Base-by-base conservation (phyloP, 2,113 vertebrate species). In the Plectropomus leopardus region DNA sequence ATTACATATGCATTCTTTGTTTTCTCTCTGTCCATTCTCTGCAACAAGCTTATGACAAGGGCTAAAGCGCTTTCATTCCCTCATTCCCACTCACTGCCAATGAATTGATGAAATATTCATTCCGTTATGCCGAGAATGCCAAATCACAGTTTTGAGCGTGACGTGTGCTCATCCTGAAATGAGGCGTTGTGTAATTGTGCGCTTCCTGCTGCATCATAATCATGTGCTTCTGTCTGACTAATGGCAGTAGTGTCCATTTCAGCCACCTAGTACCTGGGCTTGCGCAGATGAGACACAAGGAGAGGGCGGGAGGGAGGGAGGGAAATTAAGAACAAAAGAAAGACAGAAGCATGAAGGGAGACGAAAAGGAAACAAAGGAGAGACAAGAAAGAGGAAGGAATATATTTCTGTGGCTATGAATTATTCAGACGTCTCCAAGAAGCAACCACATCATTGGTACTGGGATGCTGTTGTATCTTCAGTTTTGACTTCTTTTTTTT, bases 391-490 rank as follows among this genome's bases (percentile, higher is more conserved):
- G 30, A 55, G 81, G 72, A 75, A 54, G 80, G 79, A 75, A 79
- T 83, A 82, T 75, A 72, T 85, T 87, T 85, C 69, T 79, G 59
- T 26, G 51, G 45, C 30, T 79, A 84, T 92, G 57, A 92, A 92
- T 90, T 81, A 92, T 93, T 92, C 72, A 89, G 45, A 50, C 50
- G 11, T 61, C 59, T 81, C 82, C 24, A 53, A 76, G 83, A 90
- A 80, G 71, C 66, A 78, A 57, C 57, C 75, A 72, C 58, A 57
- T 79, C 76, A 67, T 74, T 78, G 70, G 1, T 0, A 26, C 81
- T 83, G 24, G 70, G 74, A 76, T 81, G 68, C 54, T 80, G 63
- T 48, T 50, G 40, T 14, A 10, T 80, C 64, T 36, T 84, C 34
- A 57, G 7, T 72, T 70, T 74, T 50, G 55, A 69, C 24, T 63